Evolutionary conservation across 1,140 invertebrate genomes (phyloP).

Genomic region (Aphaenogaster floridana): DNA sequence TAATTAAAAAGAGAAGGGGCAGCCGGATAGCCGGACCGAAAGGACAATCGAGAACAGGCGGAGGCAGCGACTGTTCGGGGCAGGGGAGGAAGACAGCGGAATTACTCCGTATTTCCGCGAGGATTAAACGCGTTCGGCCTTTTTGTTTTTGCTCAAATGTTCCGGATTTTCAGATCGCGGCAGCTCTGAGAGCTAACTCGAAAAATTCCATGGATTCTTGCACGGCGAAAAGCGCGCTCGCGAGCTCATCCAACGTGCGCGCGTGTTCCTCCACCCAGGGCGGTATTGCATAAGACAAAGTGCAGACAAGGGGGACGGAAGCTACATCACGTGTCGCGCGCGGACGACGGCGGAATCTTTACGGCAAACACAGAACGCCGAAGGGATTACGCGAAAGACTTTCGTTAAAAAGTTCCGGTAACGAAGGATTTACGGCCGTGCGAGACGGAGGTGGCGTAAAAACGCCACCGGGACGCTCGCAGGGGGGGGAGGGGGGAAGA

Average conservation of each 20-base stretch:
- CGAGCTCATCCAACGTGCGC: constrained; percentile 67
- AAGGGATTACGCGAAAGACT: constrained; percentile 59
- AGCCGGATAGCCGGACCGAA: constrained; percentile 17
- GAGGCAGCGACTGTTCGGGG: constrained; percentile 13
- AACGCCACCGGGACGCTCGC: not conserved
- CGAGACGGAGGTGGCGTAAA: constrained; percentile 34
- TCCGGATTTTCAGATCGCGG: constrained; percentile 80
- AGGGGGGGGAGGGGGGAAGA: not conserved
- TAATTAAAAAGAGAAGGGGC: constrained; percentile 48
- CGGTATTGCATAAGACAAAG: constrained; percentile 42
- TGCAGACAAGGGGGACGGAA: constrained; percentile 50
- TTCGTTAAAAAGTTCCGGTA: constrained; percentile 64
- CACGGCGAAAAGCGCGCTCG: constrained; percentile 79
- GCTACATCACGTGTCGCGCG: constrained; percentile 75
- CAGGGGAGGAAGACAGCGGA: constrained; percentile 24
- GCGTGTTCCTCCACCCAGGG: not conserved
- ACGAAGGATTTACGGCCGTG: constrained; percentile 58
- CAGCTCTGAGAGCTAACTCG: constrained; percentile 78
- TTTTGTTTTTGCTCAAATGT: constrained; percentile 62
- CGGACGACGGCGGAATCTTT: constrained; percentile 77
- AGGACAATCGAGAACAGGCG: constrained; percentile 48
- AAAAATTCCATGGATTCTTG: constrained; percentile 82
- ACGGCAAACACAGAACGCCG: constrained; percentile 69
- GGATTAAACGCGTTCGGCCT: constrained; percentile 58
- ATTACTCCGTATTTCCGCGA: constrained; percentile 61